Evolutionary conservation across 2,888 invertebrate species (phyloP).

Genomic region (Ennomos fuscantarius): DNA sequence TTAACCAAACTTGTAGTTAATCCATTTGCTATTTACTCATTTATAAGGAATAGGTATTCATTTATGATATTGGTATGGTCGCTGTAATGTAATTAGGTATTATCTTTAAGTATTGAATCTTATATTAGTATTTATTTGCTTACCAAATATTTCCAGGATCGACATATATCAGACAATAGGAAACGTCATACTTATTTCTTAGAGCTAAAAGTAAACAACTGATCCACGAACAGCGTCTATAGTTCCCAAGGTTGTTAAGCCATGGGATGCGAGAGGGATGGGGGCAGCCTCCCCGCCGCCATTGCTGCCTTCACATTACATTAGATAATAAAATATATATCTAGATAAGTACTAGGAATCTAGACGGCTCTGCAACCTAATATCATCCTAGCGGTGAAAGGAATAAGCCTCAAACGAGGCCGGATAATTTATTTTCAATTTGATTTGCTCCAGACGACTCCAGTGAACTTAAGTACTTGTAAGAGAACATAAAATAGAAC

Average conservation of each 20-base stretch:
- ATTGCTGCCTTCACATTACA: constrained; percentile 50
- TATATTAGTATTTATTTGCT: too few species aligned
- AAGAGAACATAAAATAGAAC: constrained; percentile 26
- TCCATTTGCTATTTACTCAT: constrained; percentile 14
- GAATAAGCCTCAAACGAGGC: constrained; percentile 18
- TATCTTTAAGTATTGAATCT: too few species aligned
- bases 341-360: constrained; percentile 14
- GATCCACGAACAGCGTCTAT: constrained; percentile 17
- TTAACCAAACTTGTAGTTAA: constrained; percentile 4
- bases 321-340: constrained; percentile 19
- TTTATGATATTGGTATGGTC: not conserved
- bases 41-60: not conserved
- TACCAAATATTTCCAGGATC: too few species aligned
- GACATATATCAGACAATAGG: constrained; percentile 1
- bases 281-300: constrained; percentile 44
- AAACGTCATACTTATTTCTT: constrained; percentile 11
- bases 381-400: constrained; percentile 17
- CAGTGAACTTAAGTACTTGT: constrained; percentile 21
- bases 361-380: constrained; percentile 17
- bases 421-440: constrained; percentile 26
- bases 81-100: not conserved
- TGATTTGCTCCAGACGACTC: constrained; percentile 17
- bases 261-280: constrained; percentile 32
- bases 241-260: constrained; percentile 28
- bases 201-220: constrained; percentile 7